Conservation (phyloP, 2,888 invertebrate genomes). For the Acanthoscelides obtectus region DNA sequence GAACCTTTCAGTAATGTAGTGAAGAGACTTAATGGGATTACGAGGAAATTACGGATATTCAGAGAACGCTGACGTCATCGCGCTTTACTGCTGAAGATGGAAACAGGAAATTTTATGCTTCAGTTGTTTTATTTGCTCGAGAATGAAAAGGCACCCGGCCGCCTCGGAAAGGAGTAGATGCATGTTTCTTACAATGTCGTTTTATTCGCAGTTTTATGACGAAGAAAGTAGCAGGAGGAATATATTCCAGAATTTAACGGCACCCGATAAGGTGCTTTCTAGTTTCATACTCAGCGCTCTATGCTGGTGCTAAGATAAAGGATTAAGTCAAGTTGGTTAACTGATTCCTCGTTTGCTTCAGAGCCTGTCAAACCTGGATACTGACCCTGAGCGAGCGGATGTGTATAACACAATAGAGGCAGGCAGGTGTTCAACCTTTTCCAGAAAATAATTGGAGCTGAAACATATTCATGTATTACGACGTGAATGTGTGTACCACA, state of each 20-base stretch:
- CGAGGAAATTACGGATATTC: neutral
- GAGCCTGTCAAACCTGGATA: too few relatives aligned
- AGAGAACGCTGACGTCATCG: neutral
- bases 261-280: neutral
- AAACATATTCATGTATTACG: too few relatives aligned
- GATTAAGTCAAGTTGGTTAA: neutral
- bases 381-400: too few relatives aligned
- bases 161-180: neutral
- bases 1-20: neutral
- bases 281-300: neutral
- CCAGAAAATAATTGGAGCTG: too few relatives aligned
- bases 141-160: neutral
- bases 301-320: neutral
- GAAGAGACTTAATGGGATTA: neutral
- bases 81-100: neutral
- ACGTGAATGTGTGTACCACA: too few relatives aligned
- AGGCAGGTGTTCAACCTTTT: too few relatives aligned
- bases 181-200: constrained; percentile 12
- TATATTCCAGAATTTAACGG: neutral
- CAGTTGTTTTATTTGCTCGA: neutral
- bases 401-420: too few relatives aligned
- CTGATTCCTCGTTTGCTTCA: too few relatives aligned
- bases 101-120: neutral
- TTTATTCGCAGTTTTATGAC: constrained; percentile 3
- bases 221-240: neutral